Conservation (phyloP, 2,888 invertebrate species). For the Thalpophila matura region DNA sequence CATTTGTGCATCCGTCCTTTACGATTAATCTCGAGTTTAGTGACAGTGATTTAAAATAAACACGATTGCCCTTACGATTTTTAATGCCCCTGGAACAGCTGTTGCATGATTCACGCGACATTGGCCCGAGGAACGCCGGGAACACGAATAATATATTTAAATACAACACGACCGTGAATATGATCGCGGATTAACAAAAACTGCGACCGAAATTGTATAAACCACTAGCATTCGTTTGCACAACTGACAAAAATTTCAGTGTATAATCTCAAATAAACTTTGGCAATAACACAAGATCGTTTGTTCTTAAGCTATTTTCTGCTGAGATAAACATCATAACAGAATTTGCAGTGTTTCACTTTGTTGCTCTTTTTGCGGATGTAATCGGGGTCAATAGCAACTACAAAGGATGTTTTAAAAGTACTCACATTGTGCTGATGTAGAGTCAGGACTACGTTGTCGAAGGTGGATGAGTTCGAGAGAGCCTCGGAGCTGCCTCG, state of each 20-base stretch:
- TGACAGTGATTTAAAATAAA: slow-evolving; percentile 80
- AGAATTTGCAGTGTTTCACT: slow-evolving; percentile 76
- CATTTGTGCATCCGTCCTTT: slow-evolving; percentile 62
- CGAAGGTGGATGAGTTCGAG: slow-evolving; percentile 90
- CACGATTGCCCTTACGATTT: slow-evolving; percentile 86
- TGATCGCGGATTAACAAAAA: slow-evolving; percentile 78
- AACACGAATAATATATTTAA: slow-evolving; percentile 79
- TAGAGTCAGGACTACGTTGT: slow-evolving; percentile 88
- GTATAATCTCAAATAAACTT: slow-evolving; percentile 77
- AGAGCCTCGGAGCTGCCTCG: slow-evolving; percentile 95
- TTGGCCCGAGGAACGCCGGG: slow-evolving; percentile 80
- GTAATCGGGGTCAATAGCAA: slow-evolving; percentile 73
- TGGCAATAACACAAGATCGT: slow-evolving; percentile 80
- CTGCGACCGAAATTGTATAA: slow-evolving; percentile 64
- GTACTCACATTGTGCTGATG: slow-evolving; percentile 89
- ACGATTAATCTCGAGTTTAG: slow-evolving; percentile 70
- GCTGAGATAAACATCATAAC: slow-evolving; percentile 82
- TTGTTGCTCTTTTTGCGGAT: slow-evolving; percentile 76
- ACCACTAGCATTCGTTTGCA: slow-evolving; percentile 55
- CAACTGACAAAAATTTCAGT: slow-evolving; percentile 73
- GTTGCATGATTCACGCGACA: slow-evolving; percentile 86
- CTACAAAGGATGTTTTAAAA: slow-evolving; percentile 65
- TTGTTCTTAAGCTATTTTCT: slow-evolving; percentile 81
- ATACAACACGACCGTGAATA: slow-evolving; percentile 80
- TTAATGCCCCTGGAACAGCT: slow-evolving; percentile 86